Conservation (phyloP, 2,113 vertebrate species). For the Labeo rohita region DNA sequence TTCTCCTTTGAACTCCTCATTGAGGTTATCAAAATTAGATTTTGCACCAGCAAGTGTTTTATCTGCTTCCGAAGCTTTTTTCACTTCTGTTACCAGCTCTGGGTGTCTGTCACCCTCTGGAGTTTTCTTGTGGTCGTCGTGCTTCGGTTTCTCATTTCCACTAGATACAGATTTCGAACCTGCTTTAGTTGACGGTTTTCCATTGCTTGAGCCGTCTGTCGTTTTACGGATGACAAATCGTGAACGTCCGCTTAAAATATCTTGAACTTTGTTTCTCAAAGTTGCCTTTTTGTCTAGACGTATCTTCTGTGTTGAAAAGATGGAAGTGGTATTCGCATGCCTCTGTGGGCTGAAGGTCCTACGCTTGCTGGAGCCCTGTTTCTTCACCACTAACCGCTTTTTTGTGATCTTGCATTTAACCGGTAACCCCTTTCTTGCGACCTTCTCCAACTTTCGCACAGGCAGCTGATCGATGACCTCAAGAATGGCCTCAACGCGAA, state of each 20-base stretch:
- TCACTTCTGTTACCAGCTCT: neutral
- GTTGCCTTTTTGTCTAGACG: slow-evolving; percentile 68
- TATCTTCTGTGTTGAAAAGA: slow-evolving; percentile 50
- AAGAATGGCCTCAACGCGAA: slow-evolving; percentile 75
- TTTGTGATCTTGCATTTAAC: slow-evolving; percentile 72
- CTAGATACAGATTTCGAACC: slow-evolving; percentile 1
- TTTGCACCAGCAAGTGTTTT: slow-evolving; percentile 20
- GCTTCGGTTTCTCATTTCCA: neutral
- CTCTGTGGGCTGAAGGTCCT: slow-evolving; percentile 61
- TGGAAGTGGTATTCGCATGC: slow-evolving; percentile 60
- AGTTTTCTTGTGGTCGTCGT: neutral
- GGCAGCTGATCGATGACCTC: slow-evolving; percentile 80
- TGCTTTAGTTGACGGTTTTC: neutral
- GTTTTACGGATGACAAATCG: slow-evolving; percentile 76
- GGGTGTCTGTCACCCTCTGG: neutral
- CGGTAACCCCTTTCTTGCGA: slow-evolving; percentile 70
- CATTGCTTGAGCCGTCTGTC: slow-evolving; percentile 16
- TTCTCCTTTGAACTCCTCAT: slow-evolving; percentile 39
- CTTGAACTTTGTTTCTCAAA: slow-evolving; percentile 72
- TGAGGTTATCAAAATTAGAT: neutral
- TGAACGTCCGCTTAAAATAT: slow-evolving; percentile 74
- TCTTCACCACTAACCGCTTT: slow-evolving; percentile 69
- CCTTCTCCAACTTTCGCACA: slow-evolving; percentile 76
- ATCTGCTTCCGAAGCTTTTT: slow-evolving; percentile 38
- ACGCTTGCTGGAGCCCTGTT: slow-evolving; percentile 59